These are phyloP conservation scores for Drosophila aff. DNA, from an alignment of 1,140 invertebrate genomes.

Conservation along the genomic window DNA sequence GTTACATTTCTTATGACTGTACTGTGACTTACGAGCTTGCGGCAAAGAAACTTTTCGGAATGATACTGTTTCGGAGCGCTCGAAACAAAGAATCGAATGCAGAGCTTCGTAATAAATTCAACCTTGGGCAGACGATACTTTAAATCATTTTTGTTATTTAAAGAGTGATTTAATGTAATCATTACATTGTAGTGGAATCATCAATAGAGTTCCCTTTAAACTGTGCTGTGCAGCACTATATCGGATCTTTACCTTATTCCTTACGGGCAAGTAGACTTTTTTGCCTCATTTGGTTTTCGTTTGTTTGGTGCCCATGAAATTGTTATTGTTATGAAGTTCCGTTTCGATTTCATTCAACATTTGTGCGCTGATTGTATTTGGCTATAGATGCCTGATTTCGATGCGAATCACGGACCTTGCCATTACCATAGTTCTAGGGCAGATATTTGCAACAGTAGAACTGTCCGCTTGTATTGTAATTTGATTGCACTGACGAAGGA, in stretches of 20 bases:
- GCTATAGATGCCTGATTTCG: constrained; percentile 23
- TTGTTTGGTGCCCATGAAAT: constrained; percentile 11
- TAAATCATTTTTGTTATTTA: not conserved
- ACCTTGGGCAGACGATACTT: not conserved
- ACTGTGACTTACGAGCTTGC: not conserved
- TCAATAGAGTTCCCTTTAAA: not conserved
- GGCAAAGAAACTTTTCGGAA: not conserved
- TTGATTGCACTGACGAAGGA: constrained; percentile 43
- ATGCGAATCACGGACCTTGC: constrained; percentile 19
- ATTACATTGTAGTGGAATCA: not conserved
- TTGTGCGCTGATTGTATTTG: constrained; percentile 22
- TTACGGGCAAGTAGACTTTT: constrained; percentile 2
- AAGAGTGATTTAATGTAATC: no score
- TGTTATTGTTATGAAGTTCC: constrained; percentile 12
- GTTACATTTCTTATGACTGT: not conserved
- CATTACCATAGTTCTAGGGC: not conserved
- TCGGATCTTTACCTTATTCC: not conserved
- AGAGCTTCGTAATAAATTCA: not conserved
- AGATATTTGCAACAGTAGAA: constrained; percentile 64
- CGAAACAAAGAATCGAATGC: not conserved
- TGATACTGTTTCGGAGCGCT: not conserved
- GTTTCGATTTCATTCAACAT: constrained; percentile 26
- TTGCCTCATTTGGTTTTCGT: constrained; percentile 27
- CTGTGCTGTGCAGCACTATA: not conserved
- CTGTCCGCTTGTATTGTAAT: constrained; percentile 63